A percentile compares a stretch with the other conserved stretches of the same genome.
Evolutionary conservation across 2,888 invertebrate species (phyloP).

Genomic region (Microctonus hyperodae): DNA sequence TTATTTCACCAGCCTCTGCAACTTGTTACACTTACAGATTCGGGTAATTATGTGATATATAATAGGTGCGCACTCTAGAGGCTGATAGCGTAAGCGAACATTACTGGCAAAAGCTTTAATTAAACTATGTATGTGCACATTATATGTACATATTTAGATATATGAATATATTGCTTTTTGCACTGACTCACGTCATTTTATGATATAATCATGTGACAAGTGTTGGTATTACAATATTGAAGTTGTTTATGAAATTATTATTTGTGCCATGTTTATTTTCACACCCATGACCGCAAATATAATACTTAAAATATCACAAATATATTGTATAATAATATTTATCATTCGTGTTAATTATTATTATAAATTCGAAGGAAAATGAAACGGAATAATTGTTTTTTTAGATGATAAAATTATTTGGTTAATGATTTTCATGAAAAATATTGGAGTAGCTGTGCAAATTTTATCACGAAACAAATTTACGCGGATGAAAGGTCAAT

Average conservation of each 20-base stretch:
- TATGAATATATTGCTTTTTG: background rate
- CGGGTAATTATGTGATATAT: slow-evolving; percentile 12
- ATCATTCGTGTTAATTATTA: too few species aligned
- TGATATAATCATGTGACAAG: slow-evolving; percentile 36
- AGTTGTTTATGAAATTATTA: slow-evolving; percentile 36
- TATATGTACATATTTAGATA: too few species aligned
- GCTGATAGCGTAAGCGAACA: slow-evolving; percentile 42
- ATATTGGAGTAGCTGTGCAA: background rate
- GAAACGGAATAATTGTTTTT: background rate
- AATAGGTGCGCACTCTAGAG: slow-evolving; percentile 27
- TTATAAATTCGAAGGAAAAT: background rate
- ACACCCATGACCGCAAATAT: background rate
- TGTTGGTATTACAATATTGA: slow-evolving; percentile 32
- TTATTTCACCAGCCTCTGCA: slow-evolving; percentile 10
- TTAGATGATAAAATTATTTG: background rate
- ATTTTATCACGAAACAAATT: slow-evolving; percentile 15
- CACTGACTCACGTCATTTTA: slow-evolving; percentile 28
- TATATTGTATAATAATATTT: too few species aligned
- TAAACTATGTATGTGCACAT: slow-evolving; percentile 30
- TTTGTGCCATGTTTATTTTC: slow-evolving; percentile 1
- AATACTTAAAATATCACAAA: background rate
- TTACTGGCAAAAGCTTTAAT: slow-evolving; percentile 38
- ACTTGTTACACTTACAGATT: slow-evolving; percentile 17
- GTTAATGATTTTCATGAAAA: background rate
- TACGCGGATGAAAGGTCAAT: slow-evolving; percentile 26